Base-by-base conservation (phyloP, 1,140 invertebrate species). In the Drosophila auraria region DNA sequence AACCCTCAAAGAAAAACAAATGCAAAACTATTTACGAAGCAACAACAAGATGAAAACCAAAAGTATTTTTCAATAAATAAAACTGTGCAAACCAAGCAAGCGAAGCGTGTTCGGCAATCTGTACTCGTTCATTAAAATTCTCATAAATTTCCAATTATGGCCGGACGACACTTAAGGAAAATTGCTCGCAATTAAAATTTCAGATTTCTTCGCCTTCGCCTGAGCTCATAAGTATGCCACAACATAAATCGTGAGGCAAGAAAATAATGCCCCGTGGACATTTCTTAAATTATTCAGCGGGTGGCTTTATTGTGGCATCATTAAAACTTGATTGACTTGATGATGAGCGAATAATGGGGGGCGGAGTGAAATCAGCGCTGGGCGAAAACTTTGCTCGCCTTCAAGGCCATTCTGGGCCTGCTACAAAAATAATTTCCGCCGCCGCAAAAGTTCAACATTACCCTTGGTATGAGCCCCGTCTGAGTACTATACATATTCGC, bases 261-360 rank as follows among this genome's bases (percentile, higher is more conserved):
- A 71, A 50, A 62, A 79, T 71, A 79, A 79, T 63, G 76, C 65
- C 78, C 49, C 42, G 47, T 60, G 78, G 78, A 80, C 76, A 66
- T 65, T 72, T 64, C 58, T 79, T 79, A 80, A 80, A 79, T 80
- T 80, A 80, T 80, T 79, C 76, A 80, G 68, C 76, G 68, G 68
- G 42, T 47, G 75, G 76, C 33, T 62, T 78, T 77, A 40, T 60
- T 77, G 74, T 77, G 71, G 72, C 83, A 65, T 87, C 83, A 87
- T 87, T 87, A 87, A 87, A 87, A 87, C 80, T 87, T 87, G 83
- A 87, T 87, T 87, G 83, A 87, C 80, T 83, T 87, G 80, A 72
- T 71, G 81, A 79, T 82, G 64, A 59, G 68, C 65, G 64, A 57
- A 72, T 60, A 56, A 51, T 61, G 51, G 27, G 27, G 71, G 38